These are phyloP conservation scores for Adelognathus sp. DNA, from an alignment of 2,888 invertebrate genomes.

Conservation along the genomic window DNA sequence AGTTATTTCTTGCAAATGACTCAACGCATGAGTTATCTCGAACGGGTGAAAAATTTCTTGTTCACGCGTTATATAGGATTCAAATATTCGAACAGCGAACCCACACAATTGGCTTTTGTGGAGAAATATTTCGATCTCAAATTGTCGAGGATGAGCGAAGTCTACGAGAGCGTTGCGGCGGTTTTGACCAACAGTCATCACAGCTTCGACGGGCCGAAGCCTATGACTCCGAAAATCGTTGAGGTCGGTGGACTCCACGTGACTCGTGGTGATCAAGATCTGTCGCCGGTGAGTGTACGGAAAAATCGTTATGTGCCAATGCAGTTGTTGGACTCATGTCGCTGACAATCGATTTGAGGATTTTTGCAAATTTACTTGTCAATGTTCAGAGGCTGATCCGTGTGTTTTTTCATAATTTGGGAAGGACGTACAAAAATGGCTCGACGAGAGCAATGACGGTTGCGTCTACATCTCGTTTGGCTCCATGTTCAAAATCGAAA, in stretches of 20 bases:
- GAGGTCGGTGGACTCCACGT: constrained; percentile 83
- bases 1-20: constrained; percentile 50
- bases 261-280: constrained; percentile 55
- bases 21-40: constrained; percentile 66
- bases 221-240: constrained; percentile 81
- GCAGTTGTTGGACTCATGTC: background rate
- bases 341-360: background rate
- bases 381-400: background rate
- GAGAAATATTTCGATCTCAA: constrained; percentile 67
- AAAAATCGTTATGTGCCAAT: background rate
- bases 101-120: constrained; percentile 57
- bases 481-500: constrained; percentile 75
- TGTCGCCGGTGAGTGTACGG: constrained; percentile 57
- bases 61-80: background rate
- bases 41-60: constrained; percentile 68
- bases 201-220: constrained; percentile 82
- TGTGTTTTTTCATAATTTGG: constrained; percentile 6
- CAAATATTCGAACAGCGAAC: constrained; percentile 45
- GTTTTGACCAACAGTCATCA: constrained; percentile 83
- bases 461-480: constrained; percentile 77
- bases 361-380: background rate
- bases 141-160: constrained; percentile 53
- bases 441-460: constrained; percentile 73
- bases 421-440: constrained; percentile 74
- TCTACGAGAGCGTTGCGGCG: constrained; percentile 72